A percentile compares a stretch with the other conserved stretches of the same genome.
Evolutionary conservation across 1,140 invertebrate species (phyloP).

Genomic region (Hydropsyche tenuis): DNA sequence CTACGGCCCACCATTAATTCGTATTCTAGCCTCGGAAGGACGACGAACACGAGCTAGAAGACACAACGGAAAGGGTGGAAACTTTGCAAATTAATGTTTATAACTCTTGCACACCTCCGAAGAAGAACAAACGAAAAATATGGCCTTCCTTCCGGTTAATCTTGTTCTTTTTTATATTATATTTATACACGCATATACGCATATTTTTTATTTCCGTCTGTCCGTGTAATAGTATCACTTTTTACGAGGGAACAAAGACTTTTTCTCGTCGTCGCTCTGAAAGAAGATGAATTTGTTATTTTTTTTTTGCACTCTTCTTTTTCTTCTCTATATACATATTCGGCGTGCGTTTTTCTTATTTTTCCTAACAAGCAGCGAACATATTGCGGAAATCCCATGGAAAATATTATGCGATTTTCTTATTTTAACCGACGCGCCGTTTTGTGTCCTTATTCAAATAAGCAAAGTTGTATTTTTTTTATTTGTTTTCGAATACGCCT

Average conservation of each 20-base stretch:
- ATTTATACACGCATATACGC: neutral
- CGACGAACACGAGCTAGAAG: too few species aligned
- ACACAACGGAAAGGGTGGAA: neutral
- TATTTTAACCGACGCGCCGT: slow-evolving; percentile 14
- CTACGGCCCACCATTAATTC: too few species aligned
- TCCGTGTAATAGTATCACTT: slow-evolving; percentile 13
- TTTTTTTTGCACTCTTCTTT: neutral
- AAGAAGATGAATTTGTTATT: slow-evolving; percentile 25
- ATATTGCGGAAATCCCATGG: slow-evolving; percentile 22
- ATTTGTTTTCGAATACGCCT: neutral
- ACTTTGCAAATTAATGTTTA: slow-evolving; percentile 21
- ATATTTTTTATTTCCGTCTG: neutral
- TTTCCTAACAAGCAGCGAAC: slow-evolving; percentile 22
- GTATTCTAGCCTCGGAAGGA: too few species aligned
- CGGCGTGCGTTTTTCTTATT: slow-evolving; percentile 21
- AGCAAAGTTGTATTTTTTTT: neutral
- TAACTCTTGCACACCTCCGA: slow-evolving; percentile 2
- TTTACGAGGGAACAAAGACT: slow-evolving; percentile 12
- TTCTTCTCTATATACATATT: slow-evolving; percentile 16
- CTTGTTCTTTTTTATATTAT: neutral
- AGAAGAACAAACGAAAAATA: neutral
- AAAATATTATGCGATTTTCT: slow-evolving; percentile 23
- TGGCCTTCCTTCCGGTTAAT: slow-evolving; percentile 22
- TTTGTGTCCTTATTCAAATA: neutral
- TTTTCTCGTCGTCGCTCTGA: slow-evolving; percentile 1